Percentiles rank a stretch among this genome's conserved stretches.
phyloP scores from a whole-genome alignment of 2,797 vertebrate species.

The Acanthurus leucopareius region DNA sequence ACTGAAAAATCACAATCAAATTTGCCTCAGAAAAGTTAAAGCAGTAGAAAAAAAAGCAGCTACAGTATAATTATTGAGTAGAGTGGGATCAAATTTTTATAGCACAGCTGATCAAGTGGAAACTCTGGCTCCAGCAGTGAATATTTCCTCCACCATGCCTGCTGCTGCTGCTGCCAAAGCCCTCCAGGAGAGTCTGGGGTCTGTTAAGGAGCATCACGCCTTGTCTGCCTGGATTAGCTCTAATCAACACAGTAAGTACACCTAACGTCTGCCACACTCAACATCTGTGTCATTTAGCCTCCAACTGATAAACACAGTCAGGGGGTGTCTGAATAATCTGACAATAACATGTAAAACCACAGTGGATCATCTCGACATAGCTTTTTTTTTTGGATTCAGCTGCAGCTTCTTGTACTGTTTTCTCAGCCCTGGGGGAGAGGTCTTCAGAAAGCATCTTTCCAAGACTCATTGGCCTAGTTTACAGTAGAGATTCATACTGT shows the following conservation, averaged over 20 bases:
- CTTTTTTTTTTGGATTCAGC: constrained; percentile 20
- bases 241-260: constrained; percentile 24
- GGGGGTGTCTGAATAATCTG: not conserved
- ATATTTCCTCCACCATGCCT: no score
- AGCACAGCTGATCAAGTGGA: constrained; percentile 18
- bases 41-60: constrained; percentile 1
- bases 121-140: not conserved
- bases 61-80: constrained; percentile 6
- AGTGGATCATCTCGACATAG: not conserved
- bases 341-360: not conserved
- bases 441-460: constrained; percentile 42
- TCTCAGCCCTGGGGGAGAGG: constrained; percentile 2
- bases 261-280: not conserved
- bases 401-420: constrained; percentile 37
- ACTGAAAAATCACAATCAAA: not conserved
- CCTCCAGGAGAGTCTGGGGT: constrained; percentile 18
- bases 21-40: not conserved
- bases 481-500: not conserved
- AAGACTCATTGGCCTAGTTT: constrained; percentile 48
- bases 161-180: not conserved
- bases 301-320: not conserved
- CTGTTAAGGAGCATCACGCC: constrained; percentile 5
- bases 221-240: constrained; percentile 30
- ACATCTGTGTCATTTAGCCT: constrained; percentile 20
- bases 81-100: constrained; percentile 9